Evolutionary conservation across 1,140 invertebrate species (phyloP).

Genomic region (Hydropsyche tenuis): DNA sequence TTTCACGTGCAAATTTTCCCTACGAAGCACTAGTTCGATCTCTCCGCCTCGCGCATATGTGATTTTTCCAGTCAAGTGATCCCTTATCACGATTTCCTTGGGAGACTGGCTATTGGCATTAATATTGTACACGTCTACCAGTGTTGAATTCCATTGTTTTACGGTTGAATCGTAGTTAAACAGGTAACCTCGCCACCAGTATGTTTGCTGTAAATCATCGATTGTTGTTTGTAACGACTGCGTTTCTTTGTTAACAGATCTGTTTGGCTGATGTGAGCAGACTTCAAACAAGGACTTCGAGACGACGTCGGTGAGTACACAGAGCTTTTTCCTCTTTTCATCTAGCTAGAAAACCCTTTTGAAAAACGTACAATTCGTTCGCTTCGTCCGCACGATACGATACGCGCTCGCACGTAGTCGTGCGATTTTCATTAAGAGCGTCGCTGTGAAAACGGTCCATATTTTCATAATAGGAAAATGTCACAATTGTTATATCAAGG

Average conservation of each 20-base stretch:
- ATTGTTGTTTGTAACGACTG: slow-evolving; percentile 26
- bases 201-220: slow-evolving; percentile 26
- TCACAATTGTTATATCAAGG: slow-evolving; percentile 20
- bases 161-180: slow-evolving; percentile 25
- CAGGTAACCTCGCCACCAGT: slow-evolving; percentile 28
- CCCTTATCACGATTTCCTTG: slow-evolving; percentile 25
- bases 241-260: slow-evolving; percentile 26
- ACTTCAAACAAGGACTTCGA: slow-evolving; percentile 1
- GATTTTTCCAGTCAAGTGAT: not conserved
- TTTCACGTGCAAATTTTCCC: no score
- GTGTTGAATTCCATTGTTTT: slow-evolving; percentile 27
- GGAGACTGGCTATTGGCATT: slow-evolving; percentile 25
- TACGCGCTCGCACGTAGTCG: not conserved
- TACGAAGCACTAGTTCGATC: no score
- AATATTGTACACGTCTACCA: slow-evolving; percentile 14
- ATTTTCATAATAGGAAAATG: slow-evolving; percentile 18
- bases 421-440: not conserved
- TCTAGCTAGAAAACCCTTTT: no score
- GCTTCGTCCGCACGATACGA: not conserved
- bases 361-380: no score
- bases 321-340: no score
- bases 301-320: slow-evolving; percentile 3
- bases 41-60: no score
- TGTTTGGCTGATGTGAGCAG: slow-evolving; percentile 23
- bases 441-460: not conserved